These are phyloP conservation scores for Gibbula magus DNA, from an alignment of 2,888 invertebrate genomes.

Conservation along the genomic window DNA sequence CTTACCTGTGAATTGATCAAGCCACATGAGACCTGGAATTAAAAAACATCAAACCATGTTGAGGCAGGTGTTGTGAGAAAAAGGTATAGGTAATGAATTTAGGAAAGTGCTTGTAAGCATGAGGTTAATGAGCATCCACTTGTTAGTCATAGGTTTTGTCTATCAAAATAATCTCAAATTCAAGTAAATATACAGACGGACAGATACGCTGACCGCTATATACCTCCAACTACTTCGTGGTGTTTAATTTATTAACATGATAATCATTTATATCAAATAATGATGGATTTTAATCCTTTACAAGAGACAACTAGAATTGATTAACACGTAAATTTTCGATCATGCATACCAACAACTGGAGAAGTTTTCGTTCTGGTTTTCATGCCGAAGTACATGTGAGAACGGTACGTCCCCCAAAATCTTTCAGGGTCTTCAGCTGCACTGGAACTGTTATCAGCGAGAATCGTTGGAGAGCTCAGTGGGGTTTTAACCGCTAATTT, in stretches of 20 bases:
- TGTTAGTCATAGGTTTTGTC: no score
- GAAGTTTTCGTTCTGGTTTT: slow-evolving; percentile 92
- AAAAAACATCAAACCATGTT: neutral
- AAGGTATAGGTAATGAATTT: no score
- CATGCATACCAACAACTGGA: slow-evolving; percentile 84
- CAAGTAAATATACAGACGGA: no score
- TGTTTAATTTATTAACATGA: no score
- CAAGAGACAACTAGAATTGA: neutral
- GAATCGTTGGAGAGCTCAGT: slow-evolving; percentile 57
- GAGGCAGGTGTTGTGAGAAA: no score
- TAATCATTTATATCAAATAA: no score
- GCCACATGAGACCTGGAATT: slow-evolving; percentile 88
- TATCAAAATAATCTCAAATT: no score
- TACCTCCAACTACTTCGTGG: no score
- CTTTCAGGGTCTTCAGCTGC: slow-evolving; percentile 56
- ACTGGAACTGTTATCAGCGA: slow-evolving; percentile 55
- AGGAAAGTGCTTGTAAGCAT: no score
- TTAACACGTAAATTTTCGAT: neutral
- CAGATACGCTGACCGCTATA: no score
- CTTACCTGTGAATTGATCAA: slow-evolving; percentile 79
- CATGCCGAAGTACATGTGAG: slow-evolving; percentile 77
- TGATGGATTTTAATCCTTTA: no score
- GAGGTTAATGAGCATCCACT: no score
- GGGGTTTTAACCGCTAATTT: slow-evolving; percentile 60
- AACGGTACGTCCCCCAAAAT: slow-evolving; percentile 90